phyloP scores from a whole-genome alignment of 2,113 vertebrate species.

The Chascanopsetta lugubris region DNA sequence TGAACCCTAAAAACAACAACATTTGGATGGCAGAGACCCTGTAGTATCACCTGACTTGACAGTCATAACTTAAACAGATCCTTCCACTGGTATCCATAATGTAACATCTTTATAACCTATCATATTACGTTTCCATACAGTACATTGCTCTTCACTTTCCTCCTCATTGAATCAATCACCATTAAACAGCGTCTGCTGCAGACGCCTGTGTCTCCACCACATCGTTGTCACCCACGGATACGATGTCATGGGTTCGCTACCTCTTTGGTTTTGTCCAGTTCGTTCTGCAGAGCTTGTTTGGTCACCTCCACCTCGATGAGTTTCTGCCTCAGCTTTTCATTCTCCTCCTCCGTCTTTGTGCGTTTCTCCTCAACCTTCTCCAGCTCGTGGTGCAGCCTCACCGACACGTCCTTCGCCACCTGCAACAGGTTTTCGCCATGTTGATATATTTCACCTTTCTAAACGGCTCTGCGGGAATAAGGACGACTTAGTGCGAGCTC shows the following conservation, averaged over 20 bases:
- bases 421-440: conserved; percentile 57
- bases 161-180: not conserved
- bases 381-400: conserved; percentile 95
- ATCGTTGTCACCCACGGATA: not conserved
- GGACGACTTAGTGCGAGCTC: not conserved
- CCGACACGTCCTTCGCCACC: conserved; percentile 98
- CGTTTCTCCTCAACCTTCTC: conserved; percentile 98
- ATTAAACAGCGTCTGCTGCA: not conserved
- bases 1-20: too few species aligned
- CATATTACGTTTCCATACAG: too few species aligned
- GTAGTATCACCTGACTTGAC: too few species aligned
- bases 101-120: too few species aligned
- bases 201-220: not conserved
- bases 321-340: conserved; percentile 93
- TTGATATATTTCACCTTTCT: not conserved
- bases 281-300: conserved; percentile 95
- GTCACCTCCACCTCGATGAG: conserved; percentile 95
- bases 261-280: conserved; percentile 95
- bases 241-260: conserved; percentile 59
- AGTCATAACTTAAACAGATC: too few species aligned
- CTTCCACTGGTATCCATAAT: too few species aligned
- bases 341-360: conserved; percentile 95
- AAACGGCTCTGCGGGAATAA: not conserved
- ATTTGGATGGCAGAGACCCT: too few species aligned
- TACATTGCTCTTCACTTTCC: too few species aligned